Conservation (phyloP, 2,888 invertebrate genomes). For the Holacanthella duospinosa region DNA sequence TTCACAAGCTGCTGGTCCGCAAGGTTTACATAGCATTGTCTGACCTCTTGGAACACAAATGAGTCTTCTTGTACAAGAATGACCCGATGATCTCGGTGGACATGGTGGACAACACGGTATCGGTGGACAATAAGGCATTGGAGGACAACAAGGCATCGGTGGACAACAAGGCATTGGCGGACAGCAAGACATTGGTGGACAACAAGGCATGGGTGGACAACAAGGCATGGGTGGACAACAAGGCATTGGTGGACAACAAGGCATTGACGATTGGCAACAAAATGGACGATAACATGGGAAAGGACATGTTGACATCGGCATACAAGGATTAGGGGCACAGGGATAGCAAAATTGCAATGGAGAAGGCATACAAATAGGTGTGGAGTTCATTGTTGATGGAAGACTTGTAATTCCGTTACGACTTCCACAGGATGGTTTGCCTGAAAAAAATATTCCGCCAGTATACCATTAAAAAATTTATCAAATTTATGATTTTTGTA, state of each 20-base stretch:
- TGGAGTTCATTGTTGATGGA: too few species aligned
- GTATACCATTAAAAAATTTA: too few species aligned
- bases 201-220: not conserved
- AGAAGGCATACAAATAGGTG: not conserved
- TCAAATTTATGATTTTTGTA: too few species aligned
- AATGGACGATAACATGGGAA: too few species aligned
- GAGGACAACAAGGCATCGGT: not conserved
- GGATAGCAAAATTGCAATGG: not conserved
- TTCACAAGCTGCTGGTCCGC: not conserved
- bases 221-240: not conserved
- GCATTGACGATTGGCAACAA: not conserved
- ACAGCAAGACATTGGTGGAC: not conserved
- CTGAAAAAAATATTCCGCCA: too few species aligned
- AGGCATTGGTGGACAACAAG: not conserved
- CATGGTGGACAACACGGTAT: not conserved
- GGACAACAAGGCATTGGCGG: not conserved
- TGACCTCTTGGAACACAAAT: too few species aligned
- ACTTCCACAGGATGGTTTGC: too few species aligned
- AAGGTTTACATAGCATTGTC: too few species aligned
- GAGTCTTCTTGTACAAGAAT: too few species aligned
- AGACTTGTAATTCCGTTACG: too few species aligned
- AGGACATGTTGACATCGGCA: not conserved
- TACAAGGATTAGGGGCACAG: not conserved
- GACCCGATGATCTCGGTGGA: too few species aligned
- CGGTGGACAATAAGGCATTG: not conserved